Percentiles rank a stretch among this genome's conserved stretches.
Evolutionary conservation across 2,888 invertebrate genomes (phyloP).

Genomic region (Diloba caeruleocephala): DNA sequence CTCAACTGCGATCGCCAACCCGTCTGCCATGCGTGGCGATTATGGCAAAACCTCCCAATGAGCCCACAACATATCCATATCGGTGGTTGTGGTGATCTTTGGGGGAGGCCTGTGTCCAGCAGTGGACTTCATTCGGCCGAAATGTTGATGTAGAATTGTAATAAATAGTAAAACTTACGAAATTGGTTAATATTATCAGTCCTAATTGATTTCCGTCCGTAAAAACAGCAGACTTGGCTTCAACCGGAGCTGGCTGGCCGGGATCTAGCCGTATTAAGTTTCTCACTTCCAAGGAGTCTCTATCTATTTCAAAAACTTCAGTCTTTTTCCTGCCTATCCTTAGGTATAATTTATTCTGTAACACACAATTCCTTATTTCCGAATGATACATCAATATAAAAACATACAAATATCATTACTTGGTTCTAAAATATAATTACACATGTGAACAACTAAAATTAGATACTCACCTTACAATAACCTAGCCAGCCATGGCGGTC

Average conservation of each 20-base stretch:
- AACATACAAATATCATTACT: neutral
- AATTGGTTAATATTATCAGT: conserved; percentile 81
- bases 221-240: conserved; percentile 80
- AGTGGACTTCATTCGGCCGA: too few relatives aligned
- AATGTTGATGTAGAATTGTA: neutral
- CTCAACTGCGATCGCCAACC: too few relatives aligned
- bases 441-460: neutral
- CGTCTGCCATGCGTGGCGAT: too few relatives aligned
- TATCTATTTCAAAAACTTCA: conserved; percentile 83
- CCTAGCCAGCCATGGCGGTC: conserved; percentile 95
- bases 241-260: conserved; percentile 67
- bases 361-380: conserved; percentile 58
- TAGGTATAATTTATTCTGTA: conserved; percentile 94
- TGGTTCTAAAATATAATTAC: neutral
- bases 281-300: conserved; percentile 76
- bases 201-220: conserved; percentile 85
- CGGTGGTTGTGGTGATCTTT: too few relatives aligned
- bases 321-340: conserved; percentile 89
- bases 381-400: neutral
- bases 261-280: conserved; percentile 75
- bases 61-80: too few relatives aligned
- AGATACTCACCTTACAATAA: conserved; percentile 91
- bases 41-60: too few relatives aligned
- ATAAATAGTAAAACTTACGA: conserved; percentile 67
- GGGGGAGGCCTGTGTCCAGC: too few relatives aligned